phyloP scores from a whole-genome alignment of 1,140 invertebrate species.

The Cotesia chilonis region DNA sequence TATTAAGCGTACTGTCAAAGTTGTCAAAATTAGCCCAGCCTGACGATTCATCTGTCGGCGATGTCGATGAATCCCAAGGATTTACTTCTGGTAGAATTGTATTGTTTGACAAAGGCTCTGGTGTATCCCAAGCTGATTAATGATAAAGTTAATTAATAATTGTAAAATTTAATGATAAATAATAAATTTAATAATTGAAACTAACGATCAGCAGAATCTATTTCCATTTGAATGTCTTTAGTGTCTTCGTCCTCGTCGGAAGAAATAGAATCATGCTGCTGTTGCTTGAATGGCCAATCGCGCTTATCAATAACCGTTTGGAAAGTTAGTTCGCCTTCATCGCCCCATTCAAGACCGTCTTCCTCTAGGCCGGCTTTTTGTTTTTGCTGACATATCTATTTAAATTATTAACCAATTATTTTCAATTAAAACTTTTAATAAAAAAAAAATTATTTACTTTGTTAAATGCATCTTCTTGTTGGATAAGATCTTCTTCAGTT shows the following conservation, averaged over 20 bases:
- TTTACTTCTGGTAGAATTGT: conserved; percentile 46
- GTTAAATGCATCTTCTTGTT: conserved; percentile 69
- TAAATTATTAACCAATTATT: conserved; percentile 14
- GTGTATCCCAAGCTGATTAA: conserved; percentile 51
- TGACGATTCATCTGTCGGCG: conserved; percentile 48
- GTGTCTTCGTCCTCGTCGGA: conserved; percentile 63
- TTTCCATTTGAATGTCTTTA: conserved; percentile 64
- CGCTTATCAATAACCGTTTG: conserved; percentile 64
- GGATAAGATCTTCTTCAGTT: conserved; percentile 65
- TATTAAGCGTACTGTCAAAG: conserved; percentile 50
- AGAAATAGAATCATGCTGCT: conserved; percentile 57
- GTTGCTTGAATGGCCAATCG: conserved; percentile 53
- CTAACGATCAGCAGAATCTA: conserved; percentile 65
- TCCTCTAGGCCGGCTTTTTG: conserved; percentile 52
- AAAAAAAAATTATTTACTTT: conserved; percentile 58
- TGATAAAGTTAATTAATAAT: no score
- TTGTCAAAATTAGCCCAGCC: conserved; percentile 62
- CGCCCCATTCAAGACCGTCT: conserved; percentile 51
- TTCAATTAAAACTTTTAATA: neutral
- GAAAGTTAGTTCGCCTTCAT: conserved; percentile 63
- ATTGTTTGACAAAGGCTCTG: conserved; percentile 43
- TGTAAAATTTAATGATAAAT: neutral
- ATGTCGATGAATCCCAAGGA: conserved; percentile 52
- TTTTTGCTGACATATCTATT: conserved; percentile 53
- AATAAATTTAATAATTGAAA: conserved; percentile 1